Evolutionary conservation across 2,113 vertebrate genomes (phyloP).

Genomic region (Fregata magnificens): DNA sequence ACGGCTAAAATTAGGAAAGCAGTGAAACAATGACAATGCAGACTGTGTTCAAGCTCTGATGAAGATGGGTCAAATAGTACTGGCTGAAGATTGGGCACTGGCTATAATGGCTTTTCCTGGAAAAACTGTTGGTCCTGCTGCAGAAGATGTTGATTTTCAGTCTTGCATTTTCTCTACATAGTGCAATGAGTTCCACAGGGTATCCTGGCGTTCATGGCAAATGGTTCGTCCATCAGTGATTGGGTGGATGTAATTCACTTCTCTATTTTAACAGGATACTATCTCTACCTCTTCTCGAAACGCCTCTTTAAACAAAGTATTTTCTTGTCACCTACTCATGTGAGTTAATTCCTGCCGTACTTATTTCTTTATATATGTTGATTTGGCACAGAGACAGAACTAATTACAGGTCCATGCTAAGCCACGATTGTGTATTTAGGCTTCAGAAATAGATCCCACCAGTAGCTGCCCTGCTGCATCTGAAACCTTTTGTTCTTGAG

Average conservation of each 20-base stretch:
- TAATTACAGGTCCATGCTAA: neutral
- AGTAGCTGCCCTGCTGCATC: neutral
- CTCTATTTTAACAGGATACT: neutral
- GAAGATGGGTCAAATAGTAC: neutral
- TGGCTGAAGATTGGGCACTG: neutral
- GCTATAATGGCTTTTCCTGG: neutral
- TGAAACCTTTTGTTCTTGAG: neutral
- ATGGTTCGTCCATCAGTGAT: neutral
- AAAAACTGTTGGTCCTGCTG: neutral
- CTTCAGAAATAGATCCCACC: neutral
- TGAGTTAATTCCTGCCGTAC: neutral
- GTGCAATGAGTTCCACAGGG: neutral
- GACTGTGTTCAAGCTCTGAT: neutral
- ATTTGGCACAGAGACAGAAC: neutral
- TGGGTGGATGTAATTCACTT: neutral
- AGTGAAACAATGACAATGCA: neutral
- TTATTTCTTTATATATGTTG: neutral
- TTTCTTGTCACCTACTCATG: neutral
- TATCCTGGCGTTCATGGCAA: fast-evolving
- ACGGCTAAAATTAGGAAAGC: neutral
- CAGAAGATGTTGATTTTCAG: neutral
- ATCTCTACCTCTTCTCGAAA: neutral
- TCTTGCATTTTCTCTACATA: neutral
- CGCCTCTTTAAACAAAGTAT: neutral
- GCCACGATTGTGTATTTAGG: neutral